Percentiles rank a stretch among this genome's conserved stretches.
Conservation (phyloP, 2,113 vertebrate genomes). For the Corynorhinus townsendii region DNA sequence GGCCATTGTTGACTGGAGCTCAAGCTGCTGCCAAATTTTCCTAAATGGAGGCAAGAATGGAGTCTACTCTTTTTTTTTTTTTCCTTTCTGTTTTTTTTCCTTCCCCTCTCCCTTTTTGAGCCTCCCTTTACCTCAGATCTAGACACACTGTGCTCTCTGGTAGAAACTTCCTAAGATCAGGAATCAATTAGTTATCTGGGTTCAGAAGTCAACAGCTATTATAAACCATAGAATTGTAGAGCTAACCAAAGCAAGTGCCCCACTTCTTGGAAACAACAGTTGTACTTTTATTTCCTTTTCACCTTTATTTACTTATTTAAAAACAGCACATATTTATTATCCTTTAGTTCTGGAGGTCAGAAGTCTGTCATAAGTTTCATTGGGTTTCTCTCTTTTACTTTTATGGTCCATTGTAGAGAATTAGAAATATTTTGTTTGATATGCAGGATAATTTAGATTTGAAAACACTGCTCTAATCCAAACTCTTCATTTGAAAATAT, state of each 20-base stretch:
- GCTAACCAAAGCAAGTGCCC: not conserved
- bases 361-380: not conserved
- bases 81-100: not conserved
- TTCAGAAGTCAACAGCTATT: not conserved
- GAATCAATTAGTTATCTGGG: not conserved
- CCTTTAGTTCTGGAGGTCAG: not conserved
- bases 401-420: not conserved
- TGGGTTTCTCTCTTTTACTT: slow-evolving; percentile 16
- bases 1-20: not conserved
- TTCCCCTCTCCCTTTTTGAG: not conserved
- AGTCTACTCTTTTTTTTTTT: not conserved
- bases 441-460: not conserved
- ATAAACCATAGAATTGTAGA: not conserved
- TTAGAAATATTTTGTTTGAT: slow-evolving; percentile 3
- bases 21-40: slow-evolving; percentile 29
- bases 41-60: slow-evolving; percentile 25
- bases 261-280: not conserved
- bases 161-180: slow-evolving; percentile 18
- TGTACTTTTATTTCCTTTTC: not conserved
- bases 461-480: not conserved
- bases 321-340: not conserved
- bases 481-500: slow-evolving; percentile 31
- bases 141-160: slow-evolving; percentile 18
- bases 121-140: not conserved
- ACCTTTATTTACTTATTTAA: not conserved